Conservation (phyloP, 2,888 invertebrate genomes). For the Drosophila nr. fundita region DNA sequence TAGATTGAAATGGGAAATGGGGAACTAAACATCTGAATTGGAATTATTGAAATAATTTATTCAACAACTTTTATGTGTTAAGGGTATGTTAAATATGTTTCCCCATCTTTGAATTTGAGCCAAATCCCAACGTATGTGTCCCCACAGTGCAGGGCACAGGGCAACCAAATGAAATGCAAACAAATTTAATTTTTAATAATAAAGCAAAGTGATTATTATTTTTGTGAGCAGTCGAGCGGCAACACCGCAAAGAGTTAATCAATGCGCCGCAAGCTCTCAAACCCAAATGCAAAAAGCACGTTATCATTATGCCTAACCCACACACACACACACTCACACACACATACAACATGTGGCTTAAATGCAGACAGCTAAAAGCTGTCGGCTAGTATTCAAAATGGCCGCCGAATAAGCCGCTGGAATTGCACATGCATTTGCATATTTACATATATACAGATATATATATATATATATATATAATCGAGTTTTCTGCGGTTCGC, state of each 20-base stretch:
- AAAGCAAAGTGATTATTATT: slow-evolving; percentile 53
- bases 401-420: slow-evolving; percentile 30
- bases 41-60: not conserved
- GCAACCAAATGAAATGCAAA: slow-evolving; percentile 50
- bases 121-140: not conserved
- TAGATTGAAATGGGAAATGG: too few species aligned
- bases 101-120: not conserved
- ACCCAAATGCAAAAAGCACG: slow-evolving; percentile 32
- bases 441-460: slow-evolving; percentile 6
- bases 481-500: slow-evolving; percentile 47
- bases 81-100: not conserved
- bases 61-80: not conserved
- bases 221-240: slow-evolving; percentile 30
- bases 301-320: slow-evolving; percentile 35
- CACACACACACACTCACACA: slow-evolving; percentile 1
- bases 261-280: slow-evolving; percentile 57
- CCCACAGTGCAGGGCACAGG: slow-evolving; percentile 12
- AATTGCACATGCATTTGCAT: not conserved
- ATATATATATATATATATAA: slow-evolving; percentile 3
- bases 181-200: slow-evolving; percentile 46
- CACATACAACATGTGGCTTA: slow-evolving; percentile 21
- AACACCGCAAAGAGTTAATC: slow-evolving; percentile 69
- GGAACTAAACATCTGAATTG: too few species aligned
- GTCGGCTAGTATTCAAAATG: slow-evolving; percentile 44
- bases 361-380: slow-evolving; percentile 47